Percentiles rank a stretch among this genome's conserved stretches.
Conservation (phyloP, 2,888 invertebrate genomes). For the Cartodere bifasciata region DNA sequence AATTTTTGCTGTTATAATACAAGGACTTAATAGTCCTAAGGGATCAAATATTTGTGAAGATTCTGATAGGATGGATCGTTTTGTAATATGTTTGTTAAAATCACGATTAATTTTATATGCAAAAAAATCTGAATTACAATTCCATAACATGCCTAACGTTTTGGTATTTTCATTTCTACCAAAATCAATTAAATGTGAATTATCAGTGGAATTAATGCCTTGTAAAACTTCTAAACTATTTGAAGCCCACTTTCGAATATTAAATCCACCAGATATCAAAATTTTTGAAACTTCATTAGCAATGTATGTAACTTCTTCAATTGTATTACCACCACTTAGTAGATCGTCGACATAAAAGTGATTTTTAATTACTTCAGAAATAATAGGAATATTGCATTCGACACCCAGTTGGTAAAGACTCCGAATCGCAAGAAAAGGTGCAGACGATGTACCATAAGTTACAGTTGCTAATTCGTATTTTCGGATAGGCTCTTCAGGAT, state of each 20-base stretch:
- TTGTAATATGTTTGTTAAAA: conserved; percentile 6
- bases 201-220: neutral
- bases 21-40: conserved; percentile 16
- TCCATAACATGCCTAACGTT: conserved; percentile 6
- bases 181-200: no score
- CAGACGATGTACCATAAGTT: conserved; percentile 17
- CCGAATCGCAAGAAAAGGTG: conserved; percentile 18
- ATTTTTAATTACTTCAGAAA: conserved; percentile 4
- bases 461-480: conserved; percentile 17
- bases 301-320: conserved; percentile 6
- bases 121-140: conserved; percentile 1
- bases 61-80: conserved; percentile 13
- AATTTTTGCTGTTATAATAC: conserved; percentile 15
- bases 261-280: conserved; percentile 10
- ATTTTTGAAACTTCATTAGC: conserved; percentile 8
- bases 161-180: conserved; percentile 5
- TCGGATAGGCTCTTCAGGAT: conserved; percentile 10
- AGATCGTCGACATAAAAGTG: conserved; percentile 15
- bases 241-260: conserved; percentile 15
- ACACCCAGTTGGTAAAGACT: conserved; percentile 16
- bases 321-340: conserved; percentile 10
- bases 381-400: conserved; percentile 12
- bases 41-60: conserved; percentile 18
- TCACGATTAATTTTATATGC: conserved; percentile 1
- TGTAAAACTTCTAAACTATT: conserved; percentile 7